phyloP scores from a whole-genome alignment of 2,888 invertebrate species.

The Eulithis prunata region DNA sequence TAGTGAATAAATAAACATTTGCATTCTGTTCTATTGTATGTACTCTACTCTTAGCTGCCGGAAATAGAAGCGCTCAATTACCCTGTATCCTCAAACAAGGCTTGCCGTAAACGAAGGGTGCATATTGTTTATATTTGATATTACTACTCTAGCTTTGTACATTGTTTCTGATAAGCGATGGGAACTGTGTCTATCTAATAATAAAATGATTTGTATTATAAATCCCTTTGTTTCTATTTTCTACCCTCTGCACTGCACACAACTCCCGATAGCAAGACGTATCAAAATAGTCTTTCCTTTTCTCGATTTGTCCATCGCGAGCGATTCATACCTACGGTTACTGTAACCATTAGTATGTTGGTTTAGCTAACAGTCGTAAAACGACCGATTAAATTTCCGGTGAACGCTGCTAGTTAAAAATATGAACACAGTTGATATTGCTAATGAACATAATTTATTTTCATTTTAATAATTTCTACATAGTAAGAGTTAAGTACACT shows the following conservation, averaged over 20 bases:
- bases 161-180: slow-evolving; percentile 88
- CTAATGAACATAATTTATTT: slow-evolving; percentile 83
- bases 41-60: slow-evolving; percentile 73
- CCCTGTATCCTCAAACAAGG: slow-evolving; percentile 81
- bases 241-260: slow-evolving; percentile 16
- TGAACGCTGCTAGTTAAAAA: slow-evolving; percentile 15
- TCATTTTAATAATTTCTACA: slow-evolving; percentile 81
- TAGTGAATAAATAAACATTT: slow-evolving; percentile 79
- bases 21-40: slow-evolving; percentile 77
- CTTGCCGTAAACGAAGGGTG: slow-evolving; percentile 85
- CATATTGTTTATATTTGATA: slow-evolving; percentile 85
- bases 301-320: not conserved
- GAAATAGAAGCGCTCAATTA: slow-evolving; percentile 83
- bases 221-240: slow-evolving; percentile 55
- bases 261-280: slow-evolving; percentile 6
- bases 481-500: slow-evolving; percentile 83
- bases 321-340: too few species aligned
- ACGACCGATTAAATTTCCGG: not conserved
- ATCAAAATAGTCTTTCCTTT: not conserved
- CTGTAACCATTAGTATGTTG: too few species aligned
- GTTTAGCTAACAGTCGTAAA: not conserved
- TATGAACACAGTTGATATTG: slow-evolving; percentile 58
- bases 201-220: slow-evolving; percentile 90
- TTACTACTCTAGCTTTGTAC: slow-evolving; percentile 88
- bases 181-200: slow-evolving; percentile 89